These are phyloP conservation scores for Chrysolina oricalcia DNA, from an alignment of 2,888 invertebrate species.

Conservation along the genomic window DNA sequence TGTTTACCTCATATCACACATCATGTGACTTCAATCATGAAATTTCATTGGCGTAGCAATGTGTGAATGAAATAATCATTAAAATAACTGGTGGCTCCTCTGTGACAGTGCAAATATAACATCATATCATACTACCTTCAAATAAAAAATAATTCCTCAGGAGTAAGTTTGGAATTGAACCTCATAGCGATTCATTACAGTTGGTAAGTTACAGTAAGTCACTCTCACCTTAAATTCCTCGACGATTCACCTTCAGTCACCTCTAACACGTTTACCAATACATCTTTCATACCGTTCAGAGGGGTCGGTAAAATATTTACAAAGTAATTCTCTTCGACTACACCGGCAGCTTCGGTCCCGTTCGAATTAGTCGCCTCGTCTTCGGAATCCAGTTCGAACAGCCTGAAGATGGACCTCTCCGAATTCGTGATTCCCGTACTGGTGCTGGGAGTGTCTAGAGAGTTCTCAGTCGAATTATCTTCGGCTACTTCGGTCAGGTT, in stretches of 20 bases:
- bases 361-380: conserved; percentile 71
- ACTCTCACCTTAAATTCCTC: conserved; percentile 54
- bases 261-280: conserved; percentile 67
- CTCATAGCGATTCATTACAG: too few relatives aligned
- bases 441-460: conserved; percentile 78
- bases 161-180: too few relatives aligned
- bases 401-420: conserved; percentile 65
- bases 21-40: too few relatives aligned
- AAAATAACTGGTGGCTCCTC: too few relatives aligned
- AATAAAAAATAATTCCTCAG: too few relatives aligned
- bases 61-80: too few relatives aligned
- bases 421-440: conserved; percentile 75
- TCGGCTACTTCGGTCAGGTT: conserved; percentile 58
- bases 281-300: conserved; percentile 74
- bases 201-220: too few relatives aligned
- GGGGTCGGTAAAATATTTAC: conserved; percentile 77
- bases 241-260: conserved; percentile 71
- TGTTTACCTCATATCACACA: too few relatives aligned
- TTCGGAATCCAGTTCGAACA: conserved; percentile 77
- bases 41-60: too few relatives aligned
- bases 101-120: too few relatives aligned
- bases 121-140: too few relatives aligned
- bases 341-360: conserved; percentile 38
- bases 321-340: conserved; percentile 69
- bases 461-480: conserved; percentile 63